Base-by-base conservation (phyloP, 2,113 vertebrate genomes). In the Pseudorasbora parva region DNA sequence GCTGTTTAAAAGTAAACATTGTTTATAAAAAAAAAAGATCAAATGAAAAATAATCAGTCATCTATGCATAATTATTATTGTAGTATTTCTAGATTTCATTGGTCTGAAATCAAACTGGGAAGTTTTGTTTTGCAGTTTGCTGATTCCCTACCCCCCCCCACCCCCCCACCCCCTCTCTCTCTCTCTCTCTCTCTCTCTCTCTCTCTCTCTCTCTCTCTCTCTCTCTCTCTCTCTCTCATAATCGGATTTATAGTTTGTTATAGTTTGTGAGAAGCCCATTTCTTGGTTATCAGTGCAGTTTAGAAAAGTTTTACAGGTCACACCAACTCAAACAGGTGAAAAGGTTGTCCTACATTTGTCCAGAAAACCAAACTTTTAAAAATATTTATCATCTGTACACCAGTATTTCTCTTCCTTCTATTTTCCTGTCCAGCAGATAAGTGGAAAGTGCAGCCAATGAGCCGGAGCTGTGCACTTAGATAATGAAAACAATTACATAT, bases 401-500 rank as follows among this genome's bases (percentile, higher is more conserved):
- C 21, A 91, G 91, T 94, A 92, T 93, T 91, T 92, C 64, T 89
- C 87, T 89, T 85, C 87, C 92, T 90, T 85, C 90, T 37, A 75
- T 89, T 91, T 90, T 71, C 66, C 90, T 88, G 88, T 92, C 92
- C 92, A 92, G 87, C 88, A 90, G 92, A 93, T 93, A 93, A 91
- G 88, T 90, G 87, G 91, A 92, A 91, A 92, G 85, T 90, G 85
- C 66, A 87, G 41, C 59, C 82, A 91, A 90, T 91, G 88, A 91
- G 89, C 91, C 89, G 86, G 88, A 92, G 90, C 92, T 93, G 91
- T 85, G 86, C 89, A 89, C 91, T 92, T 91, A 91, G 92, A 94
- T 94, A 93, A 94, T 93, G 91, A 92, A 93, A 92, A 91, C 92
- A 94, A 94, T 94, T 93, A 93, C 93, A 89, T 88, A 82, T 23